A percentile compares a stretch with the other conserved stretches of the same genome.
Conservation (phyloP, 2,113 vertebrate species). For the Ptilonorhynchus violaceus region DNA sequence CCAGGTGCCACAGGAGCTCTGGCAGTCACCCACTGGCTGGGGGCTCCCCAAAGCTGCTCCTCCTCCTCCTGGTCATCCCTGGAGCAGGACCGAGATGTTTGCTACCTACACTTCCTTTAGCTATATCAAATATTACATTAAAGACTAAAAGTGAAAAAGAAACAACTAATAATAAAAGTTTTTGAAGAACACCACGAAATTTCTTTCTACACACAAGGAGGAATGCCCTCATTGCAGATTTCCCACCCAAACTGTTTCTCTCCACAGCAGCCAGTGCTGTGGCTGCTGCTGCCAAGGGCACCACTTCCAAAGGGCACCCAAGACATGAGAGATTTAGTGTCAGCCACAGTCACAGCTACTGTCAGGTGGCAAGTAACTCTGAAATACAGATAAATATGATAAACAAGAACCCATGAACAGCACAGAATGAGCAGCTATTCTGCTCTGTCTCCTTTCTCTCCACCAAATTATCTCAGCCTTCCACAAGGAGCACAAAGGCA, state of each 20-base stretch:
- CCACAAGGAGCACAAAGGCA: not conserved
- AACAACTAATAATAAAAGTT: not conserved
- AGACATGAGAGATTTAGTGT: fast-evolving
- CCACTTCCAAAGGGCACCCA: not conserved
- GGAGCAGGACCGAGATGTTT: not conserved
- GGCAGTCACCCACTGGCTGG: not conserved
- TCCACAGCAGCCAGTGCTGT: not conserved
- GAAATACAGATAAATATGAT: too few relatives aligned
- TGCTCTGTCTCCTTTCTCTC: not conserved
- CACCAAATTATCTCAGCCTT: not conserved
- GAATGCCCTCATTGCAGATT: not conserved
- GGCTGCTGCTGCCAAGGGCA: not conserved
- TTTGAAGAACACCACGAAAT: not conserved
- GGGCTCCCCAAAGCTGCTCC: too few relatives aligned
- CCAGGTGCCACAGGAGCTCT: fast-evolving
- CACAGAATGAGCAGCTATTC: too few relatives aligned
- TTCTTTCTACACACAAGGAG: not conserved
- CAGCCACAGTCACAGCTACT: not conserved
- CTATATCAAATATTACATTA: too few relatives aligned
- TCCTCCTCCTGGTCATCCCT: not conserved
- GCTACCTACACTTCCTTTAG: not conserved
- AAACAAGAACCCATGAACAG: not conserved
- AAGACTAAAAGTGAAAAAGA: not conserved
- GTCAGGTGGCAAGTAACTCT: not conserved
- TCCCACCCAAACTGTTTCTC: not conserved